Conservation (phyloP, 2,888 invertebrate species). For the Diploptera punctata region DNA sequence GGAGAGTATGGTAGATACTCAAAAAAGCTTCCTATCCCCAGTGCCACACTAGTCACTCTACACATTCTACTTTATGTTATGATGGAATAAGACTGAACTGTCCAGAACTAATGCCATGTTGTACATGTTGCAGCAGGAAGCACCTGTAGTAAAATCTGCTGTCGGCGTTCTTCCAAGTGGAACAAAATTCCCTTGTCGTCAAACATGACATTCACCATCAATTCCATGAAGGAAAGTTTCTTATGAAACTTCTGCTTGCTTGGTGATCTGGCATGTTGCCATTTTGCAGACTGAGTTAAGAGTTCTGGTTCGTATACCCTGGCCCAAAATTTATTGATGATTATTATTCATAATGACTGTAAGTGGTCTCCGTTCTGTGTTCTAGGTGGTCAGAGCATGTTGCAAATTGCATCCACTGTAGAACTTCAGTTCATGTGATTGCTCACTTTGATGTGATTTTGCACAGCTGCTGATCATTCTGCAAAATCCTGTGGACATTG, state of each 20-base stretch:
- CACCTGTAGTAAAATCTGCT: conserved; percentile 5
- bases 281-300: background rate
- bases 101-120: background rate
- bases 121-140: background rate
- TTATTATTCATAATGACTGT: background rate
- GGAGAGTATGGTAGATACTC: background rate
- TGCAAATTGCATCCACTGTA: too few species aligned
- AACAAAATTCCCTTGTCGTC: background rate
- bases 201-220: background rate
- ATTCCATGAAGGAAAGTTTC: background rate
- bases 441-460: background rate
- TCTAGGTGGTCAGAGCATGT: too few species aligned
- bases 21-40: background rate
- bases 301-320: background rate
- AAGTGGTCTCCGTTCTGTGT: too few species aligned
- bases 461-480: background rate
- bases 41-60: background rate
- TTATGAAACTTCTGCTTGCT: background rate
- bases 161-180: background rate
- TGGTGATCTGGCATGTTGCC: background rate
- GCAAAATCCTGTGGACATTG: conserved; percentile 9
- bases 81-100: background rate
- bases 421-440: background rate
- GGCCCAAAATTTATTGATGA: background rate
- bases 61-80: background rate